Conservation (phyloP, 1,140 invertebrate genomes). For the Drosophila kikkawai region DNA sequence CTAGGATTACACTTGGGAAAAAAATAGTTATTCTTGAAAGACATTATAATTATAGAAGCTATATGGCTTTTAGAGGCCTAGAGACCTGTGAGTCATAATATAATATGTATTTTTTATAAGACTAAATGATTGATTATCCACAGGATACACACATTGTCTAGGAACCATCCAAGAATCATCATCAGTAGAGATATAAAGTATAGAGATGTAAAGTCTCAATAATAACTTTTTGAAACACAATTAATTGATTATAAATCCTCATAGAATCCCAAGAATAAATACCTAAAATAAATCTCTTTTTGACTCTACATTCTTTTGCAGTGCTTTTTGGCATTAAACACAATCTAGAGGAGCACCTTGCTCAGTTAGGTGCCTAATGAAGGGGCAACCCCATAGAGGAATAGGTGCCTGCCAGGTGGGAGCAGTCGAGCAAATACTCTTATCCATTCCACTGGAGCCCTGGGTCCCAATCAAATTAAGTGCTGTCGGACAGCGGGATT, state of each 20-base stretch:
- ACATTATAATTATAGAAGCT: not conserved
- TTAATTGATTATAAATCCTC: too few species aligned
- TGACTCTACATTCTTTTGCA: not conserved
- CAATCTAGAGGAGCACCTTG: constrained; percentile 31
- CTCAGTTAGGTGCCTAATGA: constrained; percentile 51
- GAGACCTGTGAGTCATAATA: not conserved
- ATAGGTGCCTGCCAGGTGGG: constrained; percentile 10
- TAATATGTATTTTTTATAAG: not conserved
- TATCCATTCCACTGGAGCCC: constrained; percentile 39
- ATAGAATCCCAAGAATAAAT: not conserved
- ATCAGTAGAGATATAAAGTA: too few species aligned
- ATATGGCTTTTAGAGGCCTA: not conserved
- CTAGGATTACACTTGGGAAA: constrained; percentile 11
- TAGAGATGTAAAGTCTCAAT: not conserved
- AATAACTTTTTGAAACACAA: not conserved
- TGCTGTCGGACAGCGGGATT: constrained; percentile 29
- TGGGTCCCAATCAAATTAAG: constrained; percentile 44
- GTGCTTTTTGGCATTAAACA: not conserved
- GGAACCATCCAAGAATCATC: too few species aligned
- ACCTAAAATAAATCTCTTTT: not conserved
- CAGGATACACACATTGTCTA: too few species aligned
- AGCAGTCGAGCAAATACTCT: constrained; percentile 38
- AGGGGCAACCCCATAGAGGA: constrained; percentile 24
- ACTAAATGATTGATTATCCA: not conserved
- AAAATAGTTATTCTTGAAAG: not conserved